Evolutionary conservation across 2,888 invertebrate species (phyloP).

Genomic region (Phortica magna): DNA sequence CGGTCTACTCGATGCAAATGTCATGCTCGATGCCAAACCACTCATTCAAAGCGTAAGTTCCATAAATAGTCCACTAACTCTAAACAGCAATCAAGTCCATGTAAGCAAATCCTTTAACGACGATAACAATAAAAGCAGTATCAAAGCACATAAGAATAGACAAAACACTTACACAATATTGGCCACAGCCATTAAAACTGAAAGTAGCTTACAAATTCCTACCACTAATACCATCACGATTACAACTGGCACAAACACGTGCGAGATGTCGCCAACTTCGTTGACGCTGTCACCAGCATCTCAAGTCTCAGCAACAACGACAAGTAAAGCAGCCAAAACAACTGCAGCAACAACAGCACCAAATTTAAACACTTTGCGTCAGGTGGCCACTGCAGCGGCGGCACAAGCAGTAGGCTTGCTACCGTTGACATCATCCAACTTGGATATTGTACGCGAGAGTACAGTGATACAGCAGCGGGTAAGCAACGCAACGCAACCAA

Average conservation of each 20-base stretch:
- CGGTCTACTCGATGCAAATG: conserved; percentile 80
- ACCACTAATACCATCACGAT: neutral
- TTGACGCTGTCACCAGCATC: conserved; percentile 52
- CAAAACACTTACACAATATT: conserved; percentile 46
- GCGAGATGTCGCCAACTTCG: conserved; percentile 52
- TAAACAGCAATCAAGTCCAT: conserved; percentile 80
- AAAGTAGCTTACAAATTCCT: neutral
- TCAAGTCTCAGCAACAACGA: conserved; percentile 56
- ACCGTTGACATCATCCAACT: conserved; percentile 62
- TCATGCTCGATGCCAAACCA: conserved; percentile 82
- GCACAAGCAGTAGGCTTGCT: conserved; percentile 59
- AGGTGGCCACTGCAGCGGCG: conserved; percentile 59
- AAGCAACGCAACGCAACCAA: conserved; percentile 78
- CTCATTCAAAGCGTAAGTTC: conserved; percentile 90
- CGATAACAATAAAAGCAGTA: conserved; percentile 17
- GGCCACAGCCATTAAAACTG: conserved; percentile 27
- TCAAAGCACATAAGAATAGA: conserved; percentile 6
- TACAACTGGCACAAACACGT: conserved; percentile 8
- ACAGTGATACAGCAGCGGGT: conserved; percentile 92
- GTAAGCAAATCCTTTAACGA: conserved; percentile 29
- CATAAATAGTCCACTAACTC: conserved; percentile 80
- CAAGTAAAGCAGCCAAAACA: conserved; percentile 46
- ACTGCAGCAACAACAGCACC: conserved; percentile 39
- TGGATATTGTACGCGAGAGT: conserved; percentile 78
- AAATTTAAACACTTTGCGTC: conserved; percentile 55